Base-by-base conservation (phyloP, 2,888 invertebrate species). In the Boloria euphrosyne region DNA sequence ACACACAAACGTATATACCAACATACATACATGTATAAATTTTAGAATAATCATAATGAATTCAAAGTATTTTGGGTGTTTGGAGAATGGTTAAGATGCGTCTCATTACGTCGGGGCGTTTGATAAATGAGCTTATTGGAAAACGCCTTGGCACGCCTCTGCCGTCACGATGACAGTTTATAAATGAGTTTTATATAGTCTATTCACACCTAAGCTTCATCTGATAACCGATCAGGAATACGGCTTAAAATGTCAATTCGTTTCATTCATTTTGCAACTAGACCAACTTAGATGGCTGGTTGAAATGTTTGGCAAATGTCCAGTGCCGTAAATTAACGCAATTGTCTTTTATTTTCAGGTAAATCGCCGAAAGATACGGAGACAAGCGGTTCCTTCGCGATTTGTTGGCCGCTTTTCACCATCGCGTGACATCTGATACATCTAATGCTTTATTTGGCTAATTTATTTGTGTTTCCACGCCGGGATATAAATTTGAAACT, bases 111-210 rank as follows among this genome's bases (percentile, higher is more conserved):
- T 87, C 85, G 79, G 83, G 82, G 84, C 82, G 82, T 85, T 85
- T 90, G 90, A 91, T 90, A 88, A 89, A 91, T 84, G 90, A 89
- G 84, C 79, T 81, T 86, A 90, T 90, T 86, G 90, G 90, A 86
- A 89, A 87, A 86, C 84, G 87, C 84, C 86, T 87, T 85, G 84
- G 87, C 87, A 86, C 87, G 87, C 87, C 84, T 83, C 82, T 80
- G 83, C 81, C 84, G 87, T 87, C 89, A 85, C 80, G 76, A 79
- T 87, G 90, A 88, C 88, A 83, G 86, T 84, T 85, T 87, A 90
- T 90, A 90, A 90, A 91, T 90, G 88, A 86, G 85, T 85, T 89
- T 89, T 88, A 89, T 87, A 89, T 87, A 85, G 87, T 90, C 88
- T 87, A 86, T 88, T 86, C 84, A 80, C 88, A 89, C 90, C 87